Evolutionary conservation across 2,888 invertebrate genomes (phyloP).

Genomic region (Xylota segnis): DNA sequence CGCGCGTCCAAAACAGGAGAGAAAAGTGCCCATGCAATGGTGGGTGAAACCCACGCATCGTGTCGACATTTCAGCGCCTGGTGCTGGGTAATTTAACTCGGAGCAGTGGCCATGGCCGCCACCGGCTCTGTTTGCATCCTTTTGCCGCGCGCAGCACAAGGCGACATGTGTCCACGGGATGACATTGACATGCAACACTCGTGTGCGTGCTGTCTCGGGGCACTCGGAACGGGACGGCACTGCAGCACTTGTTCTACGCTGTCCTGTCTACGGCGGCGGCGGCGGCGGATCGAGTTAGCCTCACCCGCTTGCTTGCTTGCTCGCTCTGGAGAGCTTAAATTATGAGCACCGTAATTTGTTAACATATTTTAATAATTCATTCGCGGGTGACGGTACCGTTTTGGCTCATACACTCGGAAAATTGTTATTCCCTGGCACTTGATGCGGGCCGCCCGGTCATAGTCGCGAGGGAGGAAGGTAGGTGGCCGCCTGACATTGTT

Average conservation of each 20-base stretch:
- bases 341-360: constrained; percentile 71
- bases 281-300: constrained; percentile 4
- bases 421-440: constrained; percentile 30
- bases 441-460: background rate
- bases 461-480: constrained; percentile 31
- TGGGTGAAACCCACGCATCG: constrained; percentile 65
- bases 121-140: background rate
- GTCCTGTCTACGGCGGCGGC: constrained; percentile 15
- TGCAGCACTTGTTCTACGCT: constrained; percentile 50
- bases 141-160: constrained; percentile 36
- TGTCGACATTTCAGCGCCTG: constrained; percentile 64
- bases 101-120: constrained; percentile 9
- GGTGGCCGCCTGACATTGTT: constrained; percentile 51
- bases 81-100: constrained; percentile 60
- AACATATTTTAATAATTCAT: constrained; percentile 71
- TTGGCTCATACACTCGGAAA: constrained; percentile 25
- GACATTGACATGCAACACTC: constrained; percentile 58
- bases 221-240: too few relatives aligned
- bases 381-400: constrained; percentile 50
- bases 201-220: constrained; percentile 1
- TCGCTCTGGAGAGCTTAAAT: constrained; percentile 29
- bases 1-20: background rate
- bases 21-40: constrained; percentile 8
- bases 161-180: constrained; percentile 58
- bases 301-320: too few relatives aligned